Evolutionary conservation across 1,140 invertebrate species (phyloP).

Genomic region (Drosophila athabasca): DNA sequence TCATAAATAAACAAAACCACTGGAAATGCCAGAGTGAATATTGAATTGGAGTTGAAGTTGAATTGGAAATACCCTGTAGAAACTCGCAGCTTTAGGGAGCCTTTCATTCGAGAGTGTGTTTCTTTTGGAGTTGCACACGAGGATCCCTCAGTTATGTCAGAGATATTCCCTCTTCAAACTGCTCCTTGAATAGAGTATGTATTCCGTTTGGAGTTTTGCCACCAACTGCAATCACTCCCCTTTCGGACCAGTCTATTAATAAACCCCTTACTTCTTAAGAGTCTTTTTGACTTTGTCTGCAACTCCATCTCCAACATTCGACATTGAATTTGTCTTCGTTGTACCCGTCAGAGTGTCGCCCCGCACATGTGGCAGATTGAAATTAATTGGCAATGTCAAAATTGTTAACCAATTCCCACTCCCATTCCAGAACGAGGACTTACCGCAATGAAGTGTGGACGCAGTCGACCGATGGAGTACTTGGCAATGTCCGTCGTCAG

Average conservation of each 20-base stretch:
- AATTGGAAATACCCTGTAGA: slow-evolving; percentile 16
- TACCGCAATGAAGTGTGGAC: slow-evolving; percentile 95
- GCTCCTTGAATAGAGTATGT: neutral
- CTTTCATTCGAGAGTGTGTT: too few relatives aligned
- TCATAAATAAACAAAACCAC: slow-evolving; percentile 49
- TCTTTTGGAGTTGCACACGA: too few relatives aligned
- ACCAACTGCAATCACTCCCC: slow-evolving; percentile 3
- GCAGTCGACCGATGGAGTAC: slow-evolving; percentile 94
- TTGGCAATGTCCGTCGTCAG: slow-evolving; percentile 95
- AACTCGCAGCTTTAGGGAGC: too few relatives aligned
- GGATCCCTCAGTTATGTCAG: too few relatives aligned
- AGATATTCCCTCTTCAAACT: neutral
- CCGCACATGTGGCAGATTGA: slow-evolving; percentile 62
- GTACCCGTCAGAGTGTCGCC: slow-evolving; percentile 29
- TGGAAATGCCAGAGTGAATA: slow-evolving; percentile 7
- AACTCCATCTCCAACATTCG: slow-evolving; percentile 17
- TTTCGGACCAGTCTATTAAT: slow-evolving; percentile 47
- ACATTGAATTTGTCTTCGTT: slow-evolving; percentile 46
- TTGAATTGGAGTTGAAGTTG: slow-evolving; percentile 5
- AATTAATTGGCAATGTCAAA: slow-evolving; percentile 66
- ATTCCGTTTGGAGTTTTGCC: neutral
- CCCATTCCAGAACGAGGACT: slow-evolving; percentile 62
- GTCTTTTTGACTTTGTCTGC: slow-evolving; percentile 18
- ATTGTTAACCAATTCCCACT: neutral
- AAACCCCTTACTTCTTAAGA: slow-evolving; percentile 16